Evolutionary conservation across 92 coral and sea anemone species (phyloP).

Genomic region (Micromussa lordhowensis): DNA sequence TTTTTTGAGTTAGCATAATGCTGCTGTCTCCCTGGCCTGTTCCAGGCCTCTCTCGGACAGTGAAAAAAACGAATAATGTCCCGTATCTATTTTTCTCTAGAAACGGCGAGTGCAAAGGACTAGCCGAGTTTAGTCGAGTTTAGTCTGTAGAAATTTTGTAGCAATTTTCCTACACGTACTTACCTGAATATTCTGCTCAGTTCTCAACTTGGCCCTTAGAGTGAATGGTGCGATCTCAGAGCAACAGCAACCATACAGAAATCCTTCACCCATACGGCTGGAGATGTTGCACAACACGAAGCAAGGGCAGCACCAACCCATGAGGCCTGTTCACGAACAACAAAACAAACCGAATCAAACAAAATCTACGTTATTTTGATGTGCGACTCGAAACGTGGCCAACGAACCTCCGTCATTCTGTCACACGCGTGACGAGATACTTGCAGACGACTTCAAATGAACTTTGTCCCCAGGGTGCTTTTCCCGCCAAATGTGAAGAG

Average conservation of each 20-base stretch:
- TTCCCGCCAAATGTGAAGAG: no score
- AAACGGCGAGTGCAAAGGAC: background rate
- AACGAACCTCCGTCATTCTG: background rate
- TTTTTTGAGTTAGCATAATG: no score
- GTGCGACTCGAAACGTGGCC: background rate
- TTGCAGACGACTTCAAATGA: no score
- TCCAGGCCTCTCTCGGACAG: background rate
- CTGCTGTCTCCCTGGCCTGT: no score
- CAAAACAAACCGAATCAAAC: background rate
- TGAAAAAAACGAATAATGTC: background rate
- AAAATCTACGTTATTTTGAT: background rate
- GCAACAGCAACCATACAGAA: conserved; percentile 80
- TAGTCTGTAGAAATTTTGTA: background rate
- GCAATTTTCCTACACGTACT: background rate
- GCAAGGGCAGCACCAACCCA: conserved; percentile 71
- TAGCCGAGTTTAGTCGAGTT: background rate
- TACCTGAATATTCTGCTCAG: conserved; percentile 89
- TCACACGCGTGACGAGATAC: background rate
- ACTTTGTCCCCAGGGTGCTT: no score
- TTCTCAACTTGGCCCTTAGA: conserved; percentile 86
- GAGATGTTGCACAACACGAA: conserved; percentile 70
- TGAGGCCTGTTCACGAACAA: conserved; percentile 62
- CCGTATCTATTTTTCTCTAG: background rate
- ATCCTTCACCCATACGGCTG: conserved; percentile 86
- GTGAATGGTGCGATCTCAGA: conserved; percentile 76